These are phyloP conservation scores for Cantharis lateralis DNA, from an alignment of 2,888 invertebrate genomes.

Conservation along the genomic window DNA sequence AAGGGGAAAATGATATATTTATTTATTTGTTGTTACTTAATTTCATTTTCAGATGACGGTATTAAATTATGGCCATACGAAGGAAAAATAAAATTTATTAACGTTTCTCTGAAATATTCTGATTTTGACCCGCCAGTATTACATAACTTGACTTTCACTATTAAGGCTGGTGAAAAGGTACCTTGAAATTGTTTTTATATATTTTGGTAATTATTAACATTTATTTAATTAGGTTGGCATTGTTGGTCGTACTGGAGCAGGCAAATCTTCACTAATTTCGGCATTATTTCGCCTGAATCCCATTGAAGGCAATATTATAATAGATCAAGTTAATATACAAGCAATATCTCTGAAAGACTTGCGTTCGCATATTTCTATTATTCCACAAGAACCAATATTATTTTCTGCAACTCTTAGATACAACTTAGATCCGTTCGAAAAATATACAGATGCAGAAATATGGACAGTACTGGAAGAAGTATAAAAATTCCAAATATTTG, in stretches of 20 bases:
- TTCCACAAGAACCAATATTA: constrained; percentile 62
- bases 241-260: constrained; percentile 61
- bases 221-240: constrained; percentile 59
- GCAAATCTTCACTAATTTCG: constrained; percentile 55
- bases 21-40: background rate
- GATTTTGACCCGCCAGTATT: constrained; percentile 65
- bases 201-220: too few species aligned
- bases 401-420: background rate
- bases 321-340: constrained; percentile 55
- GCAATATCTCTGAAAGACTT: constrained; percentile 57
- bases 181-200: background rate
- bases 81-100: constrained; percentile 62
- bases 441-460: constrained; percentile 61
- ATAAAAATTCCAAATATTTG: constrained; percentile 37
- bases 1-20: constrained; percentile 41
- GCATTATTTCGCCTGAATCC: constrained; percentile 60
- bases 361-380: constrained; percentile 60
- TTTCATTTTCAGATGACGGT: background rate
- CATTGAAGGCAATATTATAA: constrained; percentile 55
- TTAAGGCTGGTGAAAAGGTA: constrained; percentile 56
- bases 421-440: background rate
- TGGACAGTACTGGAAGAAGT: constrained; percentile 72
- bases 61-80: constrained; percentile 62
- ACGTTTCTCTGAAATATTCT: constrained; percentile 65
- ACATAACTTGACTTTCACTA: constrained; percentile 56